phyloP scores from a whole-genome alignment of 2,113 vertebrate species.

The Callipepla californica region DNA sequence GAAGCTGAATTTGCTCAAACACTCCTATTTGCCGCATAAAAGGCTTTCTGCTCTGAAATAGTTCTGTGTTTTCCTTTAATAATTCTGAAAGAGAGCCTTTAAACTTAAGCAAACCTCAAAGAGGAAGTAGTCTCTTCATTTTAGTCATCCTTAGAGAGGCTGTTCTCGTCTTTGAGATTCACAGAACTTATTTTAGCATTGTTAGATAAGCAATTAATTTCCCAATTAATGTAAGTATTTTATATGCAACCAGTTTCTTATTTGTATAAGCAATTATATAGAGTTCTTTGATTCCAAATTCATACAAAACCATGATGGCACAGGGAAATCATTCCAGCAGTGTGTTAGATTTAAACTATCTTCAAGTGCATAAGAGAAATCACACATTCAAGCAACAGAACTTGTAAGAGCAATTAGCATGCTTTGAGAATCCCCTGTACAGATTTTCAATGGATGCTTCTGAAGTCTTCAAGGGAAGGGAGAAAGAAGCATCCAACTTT shows the following conservation, averaged over 20 bases:
- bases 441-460: fast-evolving
- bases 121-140: fast-evolving
- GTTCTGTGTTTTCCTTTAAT: neutral
- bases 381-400: fast-evolving
- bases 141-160: neutral
- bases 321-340: neutral
- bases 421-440: fast-evolving
- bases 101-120: neutral
- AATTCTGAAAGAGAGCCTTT: neutral
- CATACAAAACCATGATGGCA: neutral
- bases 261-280: slow-evolving; percentile 36
- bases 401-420: fast-evolving
- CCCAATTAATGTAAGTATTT: slow-evolving; percentile 40
- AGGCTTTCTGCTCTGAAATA: neutral
- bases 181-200: neutral
- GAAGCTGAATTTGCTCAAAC: neutral
- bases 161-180: neutral
- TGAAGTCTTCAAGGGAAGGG: neutral
- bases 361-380: neutral
- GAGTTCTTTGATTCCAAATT: slow-evolving; percentile 45
- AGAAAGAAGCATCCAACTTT: neutral
- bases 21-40: neutral
- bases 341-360: neutral
- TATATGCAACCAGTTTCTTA: neutral
- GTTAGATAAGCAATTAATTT: slow-evolving; percentile 43